These are phyloP conservation scores for Micromussa lordhowensis DNA, from an alignment of 92 coral and sea anemone genomes.

Conservation along the genomic window DNA sequence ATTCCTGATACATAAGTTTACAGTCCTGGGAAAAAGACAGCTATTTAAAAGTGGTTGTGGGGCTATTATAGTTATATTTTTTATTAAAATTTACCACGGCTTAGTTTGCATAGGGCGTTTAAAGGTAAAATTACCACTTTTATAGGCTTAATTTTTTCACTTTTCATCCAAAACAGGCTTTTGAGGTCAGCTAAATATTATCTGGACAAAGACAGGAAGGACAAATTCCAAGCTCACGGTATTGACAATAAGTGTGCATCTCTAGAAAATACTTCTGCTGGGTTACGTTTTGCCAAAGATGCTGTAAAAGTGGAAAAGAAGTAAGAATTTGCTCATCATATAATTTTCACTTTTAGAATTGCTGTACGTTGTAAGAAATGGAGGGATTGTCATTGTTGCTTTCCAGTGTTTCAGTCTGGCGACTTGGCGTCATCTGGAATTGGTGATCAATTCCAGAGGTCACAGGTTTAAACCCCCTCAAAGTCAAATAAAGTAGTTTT, in stretches of 20 bases:
- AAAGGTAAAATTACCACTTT: too few relatives aligned
- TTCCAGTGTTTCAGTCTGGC: not conserved
- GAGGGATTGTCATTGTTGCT: not conserved
- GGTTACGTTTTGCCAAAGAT: slow-evolving; percentile 83
- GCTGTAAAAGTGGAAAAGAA: slow-evolving; percentile 92
- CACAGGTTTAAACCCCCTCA: too few relatives aligned
- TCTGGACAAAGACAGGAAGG: slow-evolving; percentile 93
- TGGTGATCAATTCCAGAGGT: too few relatives aligned
- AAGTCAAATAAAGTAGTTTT: too few relatives aligned
- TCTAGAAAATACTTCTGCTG: slow-evolving; percentile 73
- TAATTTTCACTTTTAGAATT: not conserved
- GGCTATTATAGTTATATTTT: too few relatives aligned
- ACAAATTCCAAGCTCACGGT: slow-evolving; percentile 82
- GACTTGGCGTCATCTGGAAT: not conserved
- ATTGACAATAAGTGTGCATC: slow-evolving; percentile 91
- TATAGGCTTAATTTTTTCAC: not conserved
- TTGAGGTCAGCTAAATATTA: slow-evolving; percentile 96
- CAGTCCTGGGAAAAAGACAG: too few relatives aligned
- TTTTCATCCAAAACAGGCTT: slow-evolving; percentile 57
- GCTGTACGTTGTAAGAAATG: not conserved
- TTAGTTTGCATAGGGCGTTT: not conserved
- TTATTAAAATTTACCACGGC: too few relatives aligned
- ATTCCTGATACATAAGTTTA: too few relatives aligned
- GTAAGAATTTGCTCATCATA: slow-evolving; percentile 56
- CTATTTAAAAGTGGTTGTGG: too few relatives aligned